Conservation (phyloP, 2,113 vertebrate species). For the Brachyhypopomus gauderio region DNA sequence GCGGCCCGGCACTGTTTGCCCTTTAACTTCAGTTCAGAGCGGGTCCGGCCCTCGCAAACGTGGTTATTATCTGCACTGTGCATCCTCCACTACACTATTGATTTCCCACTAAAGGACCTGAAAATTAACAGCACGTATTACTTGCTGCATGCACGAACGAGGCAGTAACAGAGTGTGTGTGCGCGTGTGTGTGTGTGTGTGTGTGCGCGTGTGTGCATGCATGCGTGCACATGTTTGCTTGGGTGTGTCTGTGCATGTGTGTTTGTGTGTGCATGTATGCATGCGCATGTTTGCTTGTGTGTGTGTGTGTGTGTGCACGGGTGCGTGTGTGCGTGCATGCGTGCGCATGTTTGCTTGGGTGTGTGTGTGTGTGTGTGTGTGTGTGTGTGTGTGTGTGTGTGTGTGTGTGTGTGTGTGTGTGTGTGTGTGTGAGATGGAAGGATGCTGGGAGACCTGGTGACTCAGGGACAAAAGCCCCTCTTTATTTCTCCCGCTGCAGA, state of each 20-base stretch:
- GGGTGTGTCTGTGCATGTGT: too few species aligned
- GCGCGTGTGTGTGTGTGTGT: not conserved
- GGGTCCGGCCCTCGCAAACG: constrained; percentile 4
- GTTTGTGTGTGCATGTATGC: constrained; percentile 5
- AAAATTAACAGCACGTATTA: constrained; percentile 28
- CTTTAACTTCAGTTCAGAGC: constrained; percentile 28
- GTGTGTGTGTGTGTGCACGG: too few species aligned
- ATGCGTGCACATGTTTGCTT: too few species aligned
- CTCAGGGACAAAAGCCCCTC: constrained; percentile 53
- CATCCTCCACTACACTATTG: constrained; percentile 14
- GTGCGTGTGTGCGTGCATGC: not conserved
- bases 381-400: too few species aligned
- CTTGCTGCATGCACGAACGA: not conserved
- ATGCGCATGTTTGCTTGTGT: too few species aligned
- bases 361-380: not conserved
- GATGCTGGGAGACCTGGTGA: constrained; percentile 40
- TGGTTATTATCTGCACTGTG: constrained; percentile 25
- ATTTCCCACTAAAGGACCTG: constrained; percentile 23
- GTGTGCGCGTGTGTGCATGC: too few species aligned
- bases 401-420: too few species aligned
- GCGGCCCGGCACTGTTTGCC: constrained; percentile 41
- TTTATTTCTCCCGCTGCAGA: constrained; percentile 53
- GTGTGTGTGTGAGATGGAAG: not conserved
- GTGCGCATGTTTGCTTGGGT: too few species aligned
- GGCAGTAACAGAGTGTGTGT: not conserved